Evolutionary conservation across 2,113 vertebrate species (phyloP), one percentile per base, ranked within the genome.

Genomic region (Meles meles): DNA sequence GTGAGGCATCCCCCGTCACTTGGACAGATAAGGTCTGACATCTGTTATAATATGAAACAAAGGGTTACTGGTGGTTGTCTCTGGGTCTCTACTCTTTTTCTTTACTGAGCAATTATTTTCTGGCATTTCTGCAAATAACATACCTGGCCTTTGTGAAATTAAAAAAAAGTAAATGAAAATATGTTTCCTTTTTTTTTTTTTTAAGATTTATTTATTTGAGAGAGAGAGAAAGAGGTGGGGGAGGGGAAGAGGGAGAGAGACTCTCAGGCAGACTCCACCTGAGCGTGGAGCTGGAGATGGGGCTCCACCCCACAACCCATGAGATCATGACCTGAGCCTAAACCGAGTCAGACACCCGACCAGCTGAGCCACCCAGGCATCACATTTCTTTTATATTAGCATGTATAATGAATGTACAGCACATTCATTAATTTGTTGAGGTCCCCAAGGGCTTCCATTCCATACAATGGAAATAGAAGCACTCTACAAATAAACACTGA

Each of bases 161-260:
- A 91, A 96, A 89, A 59, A 57, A 69, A 57, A 71, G 72, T 44
- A 72, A 83, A 72, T 47, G 49, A 79, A 94, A 69, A 97, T 17
- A 59, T 17, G 14, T 34, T 80, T 31, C 6, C 23, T 79, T 97
- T 52, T 69, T 52, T 69, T 67, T 69, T n/a, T 9, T 20, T n/a
- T 20, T n/a, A 69, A 34, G 63, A 69, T 69, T 69, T n/a, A 67
- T 67, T 34, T 67, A 69, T 69, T 69, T 69, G 31, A 67, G 31
- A 67, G 34, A 67, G 67, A 7, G 3, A 3, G 31, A 34, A 8
- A 15, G 65, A 9, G 65, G 34, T 1, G 34, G 34, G 65, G 65
- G 34, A 1, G 17, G 65, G 67, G 17, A 4, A 69, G 67, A 69
- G 17, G 67, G 8, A 69, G 67, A 69, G 34, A 69, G 14, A 69